Conservation (phyloP, 2,888 invertebrate genomes). For the Tiliacea aurago region DNA sequence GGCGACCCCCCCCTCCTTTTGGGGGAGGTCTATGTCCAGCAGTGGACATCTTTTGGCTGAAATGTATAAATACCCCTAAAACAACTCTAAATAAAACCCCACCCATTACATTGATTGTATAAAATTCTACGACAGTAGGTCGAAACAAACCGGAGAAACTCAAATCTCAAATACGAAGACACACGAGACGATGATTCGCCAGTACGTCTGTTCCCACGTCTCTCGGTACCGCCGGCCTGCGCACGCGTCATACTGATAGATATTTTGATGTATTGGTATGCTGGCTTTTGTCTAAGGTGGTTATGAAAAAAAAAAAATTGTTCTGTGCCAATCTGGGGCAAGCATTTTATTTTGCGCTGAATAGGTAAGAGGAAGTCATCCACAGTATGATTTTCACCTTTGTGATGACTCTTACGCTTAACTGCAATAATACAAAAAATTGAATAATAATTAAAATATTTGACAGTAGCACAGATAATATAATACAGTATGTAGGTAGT, state of each 20-base stretch:
- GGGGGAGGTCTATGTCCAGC: too few species aligned
- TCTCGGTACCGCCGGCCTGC: constrained; percentile 26
- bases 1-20: too few species aligned
- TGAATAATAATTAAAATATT: too few species aligned
- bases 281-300: constrained; percentile 32
- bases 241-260: constrained; percentile 22
- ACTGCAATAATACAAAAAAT: too few species aligned
- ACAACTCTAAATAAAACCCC: not conserved
- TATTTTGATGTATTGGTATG: constrained; percentile 19
- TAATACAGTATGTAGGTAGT: too few species aligned
- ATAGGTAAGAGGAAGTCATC: not conserved
- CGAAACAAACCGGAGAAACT: constrained; percentile 48
- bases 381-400: not conserved
- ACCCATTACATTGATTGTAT: not conserved
- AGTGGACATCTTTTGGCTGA: too few species aligned
- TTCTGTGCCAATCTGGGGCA: constrained; percentile 11
- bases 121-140: constrained; percentile 32
- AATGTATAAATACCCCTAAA: not conserved
- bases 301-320: constrained; percentile 35
- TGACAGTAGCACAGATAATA: too few species aligned
- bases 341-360: not conserved
- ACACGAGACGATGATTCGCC: constrained; percentile 38
- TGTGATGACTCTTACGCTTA: too few species aligned
- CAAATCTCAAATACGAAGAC: constrained; percentile 14
- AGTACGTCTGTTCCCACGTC: constrained; percentile 64